Conservation (phyloP, 2,113 vertebrate genomes). For the Glareola pratincola region DNA sequence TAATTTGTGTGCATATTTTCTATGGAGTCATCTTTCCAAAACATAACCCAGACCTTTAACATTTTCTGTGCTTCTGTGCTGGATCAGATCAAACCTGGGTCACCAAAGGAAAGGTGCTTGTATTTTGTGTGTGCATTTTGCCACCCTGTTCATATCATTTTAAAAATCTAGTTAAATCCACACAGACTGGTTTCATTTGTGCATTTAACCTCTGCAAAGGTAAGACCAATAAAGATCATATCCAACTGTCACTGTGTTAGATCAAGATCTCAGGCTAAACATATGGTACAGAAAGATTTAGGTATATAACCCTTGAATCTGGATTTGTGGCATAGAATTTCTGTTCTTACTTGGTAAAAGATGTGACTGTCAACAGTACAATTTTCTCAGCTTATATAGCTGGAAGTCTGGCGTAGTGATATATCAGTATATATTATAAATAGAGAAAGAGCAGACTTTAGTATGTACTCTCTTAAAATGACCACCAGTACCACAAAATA, state of each 20-base stretch:
- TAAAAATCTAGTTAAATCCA: conserved; percentile 38
- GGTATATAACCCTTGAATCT: conserved; percentile 22
- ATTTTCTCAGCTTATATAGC: conserved; percentile 49
- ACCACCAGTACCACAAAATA: background rate
- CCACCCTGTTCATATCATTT: conserved; percentile 19
- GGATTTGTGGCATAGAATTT: conserved; percentile 9
- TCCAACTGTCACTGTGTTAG: conserved; percentile 55
- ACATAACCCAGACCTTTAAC: conserved; percentile 50
- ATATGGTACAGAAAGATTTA: conserved; percentile 24
- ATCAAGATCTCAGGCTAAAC: conserved; percentile 36
- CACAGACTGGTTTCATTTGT: conserved; percentile 57
- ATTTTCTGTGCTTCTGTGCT: conserved; percentile 36
- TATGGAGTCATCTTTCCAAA: conserved; percentile 55
- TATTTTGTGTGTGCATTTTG: conserved; percentile 42
- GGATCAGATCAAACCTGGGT: conserved; percentile 30
- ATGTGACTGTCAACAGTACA: background rate
- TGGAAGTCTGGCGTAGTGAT: background rate
- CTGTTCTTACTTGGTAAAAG: conserved; percentile 9
- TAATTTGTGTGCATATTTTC: conserved; percentile 58
- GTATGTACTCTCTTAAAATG: background rate
- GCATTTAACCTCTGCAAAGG: conserved; percentile 56
- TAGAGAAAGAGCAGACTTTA: background rate
- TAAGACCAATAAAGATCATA: conserved; percentile 56
- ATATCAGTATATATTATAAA: conserved; percentile 13
- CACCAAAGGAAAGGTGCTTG: conserved; percentile 2